phyloP scores from a whole-genome alignment of 1,140 invertebrate species.

The Heliconius eleuchia region DNA sequence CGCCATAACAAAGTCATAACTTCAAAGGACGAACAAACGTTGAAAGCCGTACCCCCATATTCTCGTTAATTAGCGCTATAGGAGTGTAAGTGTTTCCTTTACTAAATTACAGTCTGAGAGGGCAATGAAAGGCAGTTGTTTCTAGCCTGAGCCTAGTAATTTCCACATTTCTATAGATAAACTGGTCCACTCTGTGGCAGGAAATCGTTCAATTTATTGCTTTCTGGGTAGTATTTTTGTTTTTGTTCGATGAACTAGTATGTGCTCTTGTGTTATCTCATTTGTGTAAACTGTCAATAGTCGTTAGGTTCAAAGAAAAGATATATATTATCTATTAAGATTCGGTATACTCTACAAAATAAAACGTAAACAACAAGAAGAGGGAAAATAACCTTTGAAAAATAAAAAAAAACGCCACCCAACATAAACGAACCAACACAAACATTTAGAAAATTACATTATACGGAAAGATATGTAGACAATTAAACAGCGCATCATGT shows the following conservation, averaged over 20 bases:
- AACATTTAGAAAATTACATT: conserved; percentile 6
- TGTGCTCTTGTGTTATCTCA: neutral
- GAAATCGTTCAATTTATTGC: conserved; percentile 17
- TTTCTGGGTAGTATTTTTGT: conserved; percentile 10
- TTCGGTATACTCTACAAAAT: no score
- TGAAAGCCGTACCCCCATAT: neutral
- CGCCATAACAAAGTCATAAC: neutral
- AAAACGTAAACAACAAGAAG: neutral
- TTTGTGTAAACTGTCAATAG: neutral
- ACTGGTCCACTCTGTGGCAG: conserved; percentile 17
- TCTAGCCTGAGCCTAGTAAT: conserved; percentile 11
- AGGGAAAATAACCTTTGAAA: neutral
- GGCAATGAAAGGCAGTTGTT: conserved; percentile 20
- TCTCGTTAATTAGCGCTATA: conserved; percentile 14
- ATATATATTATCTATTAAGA: no score
- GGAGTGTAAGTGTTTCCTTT: conserved; percentile 18
- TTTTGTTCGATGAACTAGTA: neutral
- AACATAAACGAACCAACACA: neutral
- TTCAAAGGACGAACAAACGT: neutral
- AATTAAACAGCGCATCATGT: neutral
- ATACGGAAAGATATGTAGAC: conserved; percentile 7
- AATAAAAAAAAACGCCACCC: neutral
- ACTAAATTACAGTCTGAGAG: conserved; percentile 7
- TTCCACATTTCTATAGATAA: conserved; percentile 22
- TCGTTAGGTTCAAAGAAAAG: neutral